A percentile compares a stretch with the other conserved stretches of the same genome.
Conservation (phyloP, 2,888 invertebrate genomes). For the Heteropelma amictum region DNA sequence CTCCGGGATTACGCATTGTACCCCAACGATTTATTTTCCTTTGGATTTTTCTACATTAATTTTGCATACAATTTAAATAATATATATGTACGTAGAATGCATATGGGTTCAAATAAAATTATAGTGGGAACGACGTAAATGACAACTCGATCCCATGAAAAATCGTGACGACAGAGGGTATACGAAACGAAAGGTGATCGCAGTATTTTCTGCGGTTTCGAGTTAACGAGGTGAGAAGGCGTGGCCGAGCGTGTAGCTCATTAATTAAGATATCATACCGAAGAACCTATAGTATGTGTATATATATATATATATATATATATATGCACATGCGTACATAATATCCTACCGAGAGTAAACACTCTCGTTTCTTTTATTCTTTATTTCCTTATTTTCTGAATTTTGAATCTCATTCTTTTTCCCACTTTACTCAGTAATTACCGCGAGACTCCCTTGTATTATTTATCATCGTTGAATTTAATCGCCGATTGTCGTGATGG, state of each 20-base stretch:
- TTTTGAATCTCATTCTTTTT: slow-evolving; percentile 17
- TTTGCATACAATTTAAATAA: background rate
- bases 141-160: slow-evolving; percentile 29
- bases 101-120: background rate
- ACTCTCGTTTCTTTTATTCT: slow-evolving; percentile 40
- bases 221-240: slow-evolving; percentile 55
- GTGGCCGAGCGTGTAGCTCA: slow-evolving; percentile 52
- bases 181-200: slow-evolving; percentile 50
- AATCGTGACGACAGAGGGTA: slow-evolving; percentile 47
- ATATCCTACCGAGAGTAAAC: slow-evolving; percentile 17
- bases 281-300: background rate
- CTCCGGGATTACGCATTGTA: background rate
- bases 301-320: background rate
- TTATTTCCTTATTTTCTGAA: slow-evolving; percentile 56
- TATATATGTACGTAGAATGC: background rate
- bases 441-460: background rate
- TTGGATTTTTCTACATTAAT: background rate
- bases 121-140: background rate
- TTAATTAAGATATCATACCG: slow-evolving; percentile 57
- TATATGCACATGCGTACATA: background rate
- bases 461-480: background rate
- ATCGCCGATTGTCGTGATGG: background rate
- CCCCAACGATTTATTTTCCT: background rate
- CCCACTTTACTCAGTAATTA: slow-evolving; percentile 19
- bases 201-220: slow-evolving; percentile 39